Percentiles rank a stretch among this genome's conserved stretches.
Conservation (phyloP, 2,888 invertebrate species). For the Cosmopolites sordidus region DNA sequence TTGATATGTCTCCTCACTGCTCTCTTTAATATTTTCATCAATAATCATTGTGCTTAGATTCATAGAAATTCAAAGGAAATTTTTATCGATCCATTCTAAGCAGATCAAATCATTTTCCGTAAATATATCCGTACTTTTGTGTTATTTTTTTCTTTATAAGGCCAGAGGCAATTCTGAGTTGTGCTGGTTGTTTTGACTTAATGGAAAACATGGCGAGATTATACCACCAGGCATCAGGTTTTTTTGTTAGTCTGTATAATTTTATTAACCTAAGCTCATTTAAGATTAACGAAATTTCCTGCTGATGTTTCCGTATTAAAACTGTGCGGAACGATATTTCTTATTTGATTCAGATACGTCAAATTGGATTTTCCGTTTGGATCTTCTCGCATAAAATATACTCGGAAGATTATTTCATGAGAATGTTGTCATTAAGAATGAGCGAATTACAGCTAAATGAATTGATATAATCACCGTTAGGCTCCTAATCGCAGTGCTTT, state of each 20-base stretch:
- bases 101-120: conserved; percentile 38
- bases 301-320: neutral
- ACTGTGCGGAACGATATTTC: neutral
- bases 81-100: conserved; percentile 39
- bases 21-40: conserved; percentile 35
- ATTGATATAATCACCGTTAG: neutral
- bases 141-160: conserved; percentile 23
- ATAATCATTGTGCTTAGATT: conserved; percentile 36
- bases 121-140: conserved; percentile 38
- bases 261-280: neutral
- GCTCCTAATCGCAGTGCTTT: neutral
- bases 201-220: neutral
- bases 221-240: neutral
- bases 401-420: neutral
- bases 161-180: neutral
- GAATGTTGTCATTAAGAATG: neutral
- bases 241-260: neutral
- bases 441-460: neutral
- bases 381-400: neutral
- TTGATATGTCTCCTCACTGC: conserved; percentile 33
- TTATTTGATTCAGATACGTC: neutral
- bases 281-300: neutral
- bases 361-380: neutral
- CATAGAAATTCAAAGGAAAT: conserved; percentile 36
- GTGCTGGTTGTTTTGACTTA: neutral